A percentile compares a stretch with the other conserved stretches of the same genome.
These are phyloP conservation scores for Alentia gelatinosa DNA, from an alignment of 2,888 invertebrate species.

Conservation along the genomic window DNA sequence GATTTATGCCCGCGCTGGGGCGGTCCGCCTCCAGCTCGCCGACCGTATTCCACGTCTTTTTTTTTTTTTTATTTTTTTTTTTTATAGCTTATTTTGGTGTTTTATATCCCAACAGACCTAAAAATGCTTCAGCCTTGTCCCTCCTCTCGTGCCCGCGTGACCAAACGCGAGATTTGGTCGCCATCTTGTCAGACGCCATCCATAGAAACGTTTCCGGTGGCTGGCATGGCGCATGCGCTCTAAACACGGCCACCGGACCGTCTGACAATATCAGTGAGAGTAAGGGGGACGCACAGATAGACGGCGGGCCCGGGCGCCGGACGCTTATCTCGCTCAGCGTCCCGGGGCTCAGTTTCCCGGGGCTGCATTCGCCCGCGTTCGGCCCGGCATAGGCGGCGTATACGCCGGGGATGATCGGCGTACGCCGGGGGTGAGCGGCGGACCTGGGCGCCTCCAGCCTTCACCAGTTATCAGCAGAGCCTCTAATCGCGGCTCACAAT, in stretches of 20 bases:
- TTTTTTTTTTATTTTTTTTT: too few relatives aligned
- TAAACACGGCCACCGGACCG: background rate
- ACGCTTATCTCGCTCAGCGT: background rate
- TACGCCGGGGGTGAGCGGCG: background rate
- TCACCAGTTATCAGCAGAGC: background rate
- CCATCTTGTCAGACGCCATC: background rate
- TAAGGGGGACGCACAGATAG: too few relatives aligned
- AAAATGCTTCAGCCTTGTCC: background rate
- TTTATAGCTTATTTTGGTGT: too few relatives aligned
- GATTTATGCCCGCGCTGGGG: too few relatives aligned
- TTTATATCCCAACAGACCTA: too few relatives aligned
- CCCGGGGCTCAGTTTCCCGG: background rate
- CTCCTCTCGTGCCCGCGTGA: background rate
- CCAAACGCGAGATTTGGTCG: constrained; percentile 9
- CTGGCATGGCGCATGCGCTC: background rate
- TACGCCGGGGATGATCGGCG: background rate
- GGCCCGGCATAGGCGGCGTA: background rate
- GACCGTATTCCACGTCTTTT: too few relatives aligned
- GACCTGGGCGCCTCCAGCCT: background rate
- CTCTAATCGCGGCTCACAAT: background rate
- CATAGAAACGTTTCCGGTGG: background rate
- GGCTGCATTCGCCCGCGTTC: background rate
- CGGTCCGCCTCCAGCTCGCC: too few relatives aligned
- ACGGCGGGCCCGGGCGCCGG: background rate
- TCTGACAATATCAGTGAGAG: too few relatives aligned